phyloP scores from a whole-genome alignment of 2,888 invertebrate genomes.

The Spisula subtruncata region DNA sequence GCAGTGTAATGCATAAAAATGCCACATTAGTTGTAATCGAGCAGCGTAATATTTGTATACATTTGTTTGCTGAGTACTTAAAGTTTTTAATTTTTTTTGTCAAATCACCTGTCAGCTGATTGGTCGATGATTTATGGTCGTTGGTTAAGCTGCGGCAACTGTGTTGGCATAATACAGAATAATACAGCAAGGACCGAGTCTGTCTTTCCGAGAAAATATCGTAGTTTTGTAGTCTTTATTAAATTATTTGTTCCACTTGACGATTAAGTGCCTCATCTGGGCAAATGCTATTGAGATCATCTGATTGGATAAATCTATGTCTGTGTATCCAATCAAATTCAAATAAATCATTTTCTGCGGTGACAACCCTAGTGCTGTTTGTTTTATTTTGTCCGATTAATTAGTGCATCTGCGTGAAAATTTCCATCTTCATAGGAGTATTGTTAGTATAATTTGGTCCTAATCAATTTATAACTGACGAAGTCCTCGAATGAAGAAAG shows the following conservation, averaged over 20 bases:
- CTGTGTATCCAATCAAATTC: constrained; percentile 74
- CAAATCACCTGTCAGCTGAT: constrained; percentile 12
- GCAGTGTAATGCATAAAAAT: constrained; percentile 12
- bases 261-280: constrained; percentile 68
- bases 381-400: constrained; percentile 69
- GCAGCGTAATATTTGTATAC: not conserved
- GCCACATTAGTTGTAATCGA: constrained; percentile 3
- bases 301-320: constrained; percentile 72
- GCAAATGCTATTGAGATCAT: constrained; percentile 62
- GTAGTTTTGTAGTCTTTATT: constrained; percentile 67
- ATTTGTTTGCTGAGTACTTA: not conserved
- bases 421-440: constrained; percentile 53
- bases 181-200: constrained; percentile 56
- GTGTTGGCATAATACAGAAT: constrained; percentile 57
- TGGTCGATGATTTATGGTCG: not conserved
- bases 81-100: constrained; percentile 17
- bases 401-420: constrained; percentile 68
- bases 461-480: constrained; percentile 63
- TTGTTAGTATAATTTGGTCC: constrained; percentile 62
- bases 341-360: constrained; percentile 74
- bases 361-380: constrained; percentile 71
- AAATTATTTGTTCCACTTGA: constrained; percentile 72
- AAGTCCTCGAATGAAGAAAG: constrained; percentile 57
- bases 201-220: constrained; percentile 37
- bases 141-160: constrained; percentile 43